These are phyloP conservation scores for Alectoris magna DNA, from an alignment of 2,797 vertebrate genomes.

Conservation along the genomic window DNA sequence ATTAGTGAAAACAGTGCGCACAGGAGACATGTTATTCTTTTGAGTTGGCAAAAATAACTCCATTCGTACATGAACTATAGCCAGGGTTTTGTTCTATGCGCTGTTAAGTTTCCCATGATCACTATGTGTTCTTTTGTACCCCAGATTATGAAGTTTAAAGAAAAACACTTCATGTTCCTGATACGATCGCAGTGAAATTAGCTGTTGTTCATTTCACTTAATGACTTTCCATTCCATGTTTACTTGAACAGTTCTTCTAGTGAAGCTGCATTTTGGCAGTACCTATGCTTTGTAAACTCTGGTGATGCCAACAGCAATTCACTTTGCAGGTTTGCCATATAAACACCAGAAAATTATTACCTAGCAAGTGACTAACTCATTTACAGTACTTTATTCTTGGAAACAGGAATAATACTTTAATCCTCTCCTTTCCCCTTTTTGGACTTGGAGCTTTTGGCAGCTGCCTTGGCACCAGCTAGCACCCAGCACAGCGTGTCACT, in stretches of 20 bases:
- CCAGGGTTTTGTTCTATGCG: conserved; percentile 41
- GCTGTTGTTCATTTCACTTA: conserved; percentile 41
- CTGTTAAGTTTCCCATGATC: conserved; percentile 22
- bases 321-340: conserved; percentile 44
- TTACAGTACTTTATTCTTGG: conserved; percentile 65
- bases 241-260: conserved; percentile 28
- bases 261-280: conserved; percentile 49
- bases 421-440: conserved; percentile 51
- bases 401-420: conserved; percentile 40
- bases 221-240: conserved; percentile 48
- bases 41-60: conserved; percentile 52
- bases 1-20: conserved; percentile 9
- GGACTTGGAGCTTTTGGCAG: conserved; percentile 40
- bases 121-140: conserved; percentile 29
- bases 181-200: conserved; percentile 47
- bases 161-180: conserved; percentile 54
- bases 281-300: conserved; percentile 44
- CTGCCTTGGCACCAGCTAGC: conserved; percentile 32
- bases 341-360: conserved; percentile 66
- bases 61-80: conserved; percentile 29
- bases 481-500: conserved; percentile 26
- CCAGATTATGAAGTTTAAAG: conserved; percentile 39
- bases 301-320: conserved; percentile 33
- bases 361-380: conserved; percentile 40
- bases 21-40: conserved; percentile 31